phyloP scores from a whole-genome alignment of 2,113 vertebrate genomes.

The Picathartes gymnocephalus region DNA sequence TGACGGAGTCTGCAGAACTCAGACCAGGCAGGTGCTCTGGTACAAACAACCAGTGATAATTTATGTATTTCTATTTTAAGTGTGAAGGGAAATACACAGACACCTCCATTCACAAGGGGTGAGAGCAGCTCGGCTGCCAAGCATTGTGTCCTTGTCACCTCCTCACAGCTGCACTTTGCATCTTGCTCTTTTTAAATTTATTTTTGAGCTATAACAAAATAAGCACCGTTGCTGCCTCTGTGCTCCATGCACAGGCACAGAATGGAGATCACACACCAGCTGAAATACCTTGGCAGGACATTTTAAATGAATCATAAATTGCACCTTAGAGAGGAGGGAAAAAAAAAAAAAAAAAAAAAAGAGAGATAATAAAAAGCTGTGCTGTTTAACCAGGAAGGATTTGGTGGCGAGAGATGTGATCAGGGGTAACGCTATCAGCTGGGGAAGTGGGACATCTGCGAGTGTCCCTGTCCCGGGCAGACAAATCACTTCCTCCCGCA shows the following conservation, averaged over 20 bases:
- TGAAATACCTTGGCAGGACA: background rate
- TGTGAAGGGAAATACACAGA: background rate
- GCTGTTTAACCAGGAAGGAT: background rate
- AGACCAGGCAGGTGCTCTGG: background rate
- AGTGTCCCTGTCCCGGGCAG: background rate
- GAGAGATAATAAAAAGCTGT: background rate
- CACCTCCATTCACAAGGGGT: slow-evolving; percentile 12
- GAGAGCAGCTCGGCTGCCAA: background rate
- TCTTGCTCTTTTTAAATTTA: background rate
- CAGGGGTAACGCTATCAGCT: background rate
- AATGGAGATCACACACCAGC: background rate
- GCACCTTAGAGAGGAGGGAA: background rate
- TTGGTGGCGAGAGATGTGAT: background rate
- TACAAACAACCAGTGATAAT: background rate
- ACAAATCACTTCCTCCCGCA: slow-evolving; percentile 46
- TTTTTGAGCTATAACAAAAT: background rate
- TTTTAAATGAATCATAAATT: background rate
- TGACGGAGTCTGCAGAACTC: background rate
- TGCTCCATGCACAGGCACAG: background rate
- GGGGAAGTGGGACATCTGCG: background rate
- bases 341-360: background rate
- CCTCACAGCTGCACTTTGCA: slow-evolving; percentile 6
- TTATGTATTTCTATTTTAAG: slow-evolving; percentile 19
- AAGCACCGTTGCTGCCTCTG: background rate
- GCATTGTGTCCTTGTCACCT: background rate